phyloP scores from a whole-genome alignment of 2,113 vertebrate species.

The Empidonax alnorum region DNA sequence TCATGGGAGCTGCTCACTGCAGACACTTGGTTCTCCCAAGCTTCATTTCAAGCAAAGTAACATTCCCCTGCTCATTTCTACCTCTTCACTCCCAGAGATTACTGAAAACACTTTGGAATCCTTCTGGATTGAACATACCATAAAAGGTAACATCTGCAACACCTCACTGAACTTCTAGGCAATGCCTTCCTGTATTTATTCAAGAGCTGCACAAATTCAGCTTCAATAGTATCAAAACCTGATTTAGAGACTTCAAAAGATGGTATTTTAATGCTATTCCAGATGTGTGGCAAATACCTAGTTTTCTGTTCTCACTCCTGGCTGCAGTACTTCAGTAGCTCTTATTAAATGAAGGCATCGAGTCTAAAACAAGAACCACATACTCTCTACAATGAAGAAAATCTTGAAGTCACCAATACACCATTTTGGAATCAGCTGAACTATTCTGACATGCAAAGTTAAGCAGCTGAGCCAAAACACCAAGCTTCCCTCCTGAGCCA shows the following conservation, averaged over 20 bases:
- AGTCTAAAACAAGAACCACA: not conserved
- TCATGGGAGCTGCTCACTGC: not conserved
- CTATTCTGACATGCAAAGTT: not conserved
- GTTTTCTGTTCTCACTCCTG: not conserved
- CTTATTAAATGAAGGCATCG: not conserved
- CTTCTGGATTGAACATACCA: not conserved
- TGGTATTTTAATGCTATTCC: not conserved
- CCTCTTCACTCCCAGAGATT: not conserved
- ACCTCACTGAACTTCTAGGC: not conserved
- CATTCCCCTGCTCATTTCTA: not conserved
- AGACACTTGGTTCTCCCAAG: not conserved
- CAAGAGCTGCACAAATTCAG: not conserved
- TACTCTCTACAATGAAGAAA: not conserved
- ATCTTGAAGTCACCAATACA: not conserved
- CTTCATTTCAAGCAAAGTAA: not conserved
- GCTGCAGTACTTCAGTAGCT: not conserved
- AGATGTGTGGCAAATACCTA: not conserved
- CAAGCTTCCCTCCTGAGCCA: not conserved
- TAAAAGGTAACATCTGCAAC: not conserved
- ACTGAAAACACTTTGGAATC: not conserved
- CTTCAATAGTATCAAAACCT: not conserved
- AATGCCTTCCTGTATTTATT: not conserved
- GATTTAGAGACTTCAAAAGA: slow-evolving; percentile 10
- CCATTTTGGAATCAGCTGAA: not conserved
- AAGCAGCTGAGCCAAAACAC: not conserved